Evolutionary conservation across 2,113 vertebrate species (phyloP), one percentile per base, ranked within the genome.

Genomic region (Chrysochloris asiatica): DNA sequence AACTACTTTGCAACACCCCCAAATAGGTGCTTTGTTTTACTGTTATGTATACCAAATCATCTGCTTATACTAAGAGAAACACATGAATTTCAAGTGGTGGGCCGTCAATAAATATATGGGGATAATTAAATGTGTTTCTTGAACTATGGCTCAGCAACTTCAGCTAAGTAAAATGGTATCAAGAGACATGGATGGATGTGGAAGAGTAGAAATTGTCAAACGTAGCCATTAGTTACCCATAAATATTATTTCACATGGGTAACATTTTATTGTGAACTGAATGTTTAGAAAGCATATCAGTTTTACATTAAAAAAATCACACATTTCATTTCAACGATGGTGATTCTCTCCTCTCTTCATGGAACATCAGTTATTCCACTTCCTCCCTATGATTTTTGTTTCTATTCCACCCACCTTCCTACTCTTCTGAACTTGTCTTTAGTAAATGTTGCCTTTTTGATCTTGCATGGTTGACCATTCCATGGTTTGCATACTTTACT

Each of bases 61-160:
- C 47, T 91, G 63, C 33, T 93, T 78, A 87, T 13, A 79, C 0
- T 50, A 77, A 90, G 56, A 82, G 30, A 93, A 30, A 21, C 75
- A 80, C 12, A 88, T 72, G 80, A 83, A 83, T 89, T 86, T 87
- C 67, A 96, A 96, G 91, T 61, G 47, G 65, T 13, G 81, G 67
- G 41, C 65, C n/a, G 88, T 91, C 24, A 59, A 28, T 73, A 94
- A 78, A 24, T 63, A 82, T 22, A 65, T 0, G 19, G 6, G 33
- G 65, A 92, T 75, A 85, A 83, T 81, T 63, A 82, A 82, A 63
- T 0, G 41, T 50, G 76, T 36, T 59, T 93, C 43, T 28, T 91
- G 36, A 90, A 72, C 22, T 17, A 45, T 38, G 54, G 81, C 38
- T 83, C 19, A 79, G 38, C 17, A 83, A 83, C 38, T 85, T 89